Evolutionary conservation across 2,113 vertebrate species (phyloP), one percentile per base, ranked within the genome.

Genomic region (Puma concolor): DNA sequence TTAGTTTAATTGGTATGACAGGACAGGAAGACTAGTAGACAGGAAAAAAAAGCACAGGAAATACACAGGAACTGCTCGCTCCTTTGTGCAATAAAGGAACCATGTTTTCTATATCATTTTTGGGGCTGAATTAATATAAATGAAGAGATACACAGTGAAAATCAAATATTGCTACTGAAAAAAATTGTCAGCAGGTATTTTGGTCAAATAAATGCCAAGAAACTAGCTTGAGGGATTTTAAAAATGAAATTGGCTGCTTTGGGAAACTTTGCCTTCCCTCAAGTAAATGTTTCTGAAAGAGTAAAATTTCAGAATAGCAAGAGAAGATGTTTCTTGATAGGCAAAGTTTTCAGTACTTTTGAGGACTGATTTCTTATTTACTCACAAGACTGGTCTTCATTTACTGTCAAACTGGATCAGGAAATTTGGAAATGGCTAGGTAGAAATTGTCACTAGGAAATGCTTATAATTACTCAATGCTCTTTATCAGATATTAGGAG

Each of bases 241-340:
- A 91, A 48, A 94, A 69, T 80, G 15, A 86, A 84, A 67, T 41
- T n/a, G 19, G 29, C 29, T 82, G 33, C 9, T 69, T 85, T 88
- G 63, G 77, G 44, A 96, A 66, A 71, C 19, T 84, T 96, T 92
- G 10, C 48, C 31, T 81, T 83, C 60, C 48, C 76, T 92, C 38
- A 91, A 60, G 71, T 71, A 84, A 71, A 72, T 60, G 33, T 89
- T 93, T 97, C 71, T 86, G 33, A 94, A 94, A 88, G 60, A 77
- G 12, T 74, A 82, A 92, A 88, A 84, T 74, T 60, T 96, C 21
- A 83, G 10, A 29, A 85, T 64, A 82, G n/a, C 23, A 17, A 17
- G 36, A 54, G n/a, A 67, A 48, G 31, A 81, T 48, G 4, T 92
- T 86, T 96, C 36, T 67, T 88, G 11, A 67, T 44, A 66, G n/a